Evolutionary conservation across 2,888 invertebrate species (phyloP), one percentile per base, ranked within the genome.

Genomic region (Periphyllus acericola): DNA sequence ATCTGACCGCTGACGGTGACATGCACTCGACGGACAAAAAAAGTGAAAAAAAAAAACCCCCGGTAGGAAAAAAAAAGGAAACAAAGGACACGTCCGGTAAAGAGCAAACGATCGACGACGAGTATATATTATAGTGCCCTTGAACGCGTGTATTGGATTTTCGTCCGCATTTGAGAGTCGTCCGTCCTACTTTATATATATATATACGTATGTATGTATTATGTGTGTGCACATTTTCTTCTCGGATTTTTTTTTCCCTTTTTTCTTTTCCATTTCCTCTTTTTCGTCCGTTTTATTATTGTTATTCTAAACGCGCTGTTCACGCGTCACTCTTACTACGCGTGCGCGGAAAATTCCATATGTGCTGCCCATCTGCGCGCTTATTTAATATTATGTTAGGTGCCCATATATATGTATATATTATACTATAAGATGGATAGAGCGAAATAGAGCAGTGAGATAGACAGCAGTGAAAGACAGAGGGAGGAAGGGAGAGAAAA

Each of bases 1-100:
- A 55, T 86, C 32, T 87, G 87, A 87, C 87, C 87, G 81, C 87
- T 87, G 87, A 87, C 72, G 72, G 81, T 87, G 87, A 87, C 87
- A 87, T 74, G 87, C 81, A 87, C 87, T 87, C 72, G 55, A 81
- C 34, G 60, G 36, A 72, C 71, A 36, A 71, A 52, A 52, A 78
- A 60, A 34, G 34, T 29, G 21, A 21, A 78, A 36, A 68, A 46
- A 78, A 78, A 79, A 81, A 52, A 89, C n/a, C 17, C 25, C 29
- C n/a, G 68, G 52, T 29, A 52, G 21, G 1, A 55, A 52, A 29
- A 78, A 78, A 68, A 83, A 88, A 79, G 79, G 68, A 80, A 83
- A 82, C 71, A 89, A 82, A 89, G 76, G 79, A 83, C 84, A 80
- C 88, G 87, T 83, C 88, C 76, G 75, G 76, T 80, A 74, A 82